A percentile compares a stretch with the other conserved stretches of the same genome.
phyloP scores from a whole-genome alignment of 2,113 vertebrate species.

The Cyanocitta stelleri region DNA sequence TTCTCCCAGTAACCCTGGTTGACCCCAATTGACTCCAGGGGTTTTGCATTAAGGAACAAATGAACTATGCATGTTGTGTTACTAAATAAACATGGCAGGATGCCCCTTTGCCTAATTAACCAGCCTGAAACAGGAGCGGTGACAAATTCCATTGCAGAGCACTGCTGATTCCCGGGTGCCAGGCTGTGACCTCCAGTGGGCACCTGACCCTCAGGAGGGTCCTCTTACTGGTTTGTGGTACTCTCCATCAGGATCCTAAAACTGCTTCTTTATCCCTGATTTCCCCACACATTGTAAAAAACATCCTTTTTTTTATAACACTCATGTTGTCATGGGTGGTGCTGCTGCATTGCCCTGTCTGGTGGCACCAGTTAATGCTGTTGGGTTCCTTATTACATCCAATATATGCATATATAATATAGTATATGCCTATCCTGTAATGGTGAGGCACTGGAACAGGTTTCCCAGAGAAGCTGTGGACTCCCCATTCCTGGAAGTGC shows the following conservation, averaged over 20 bases:
- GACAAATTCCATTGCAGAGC: background rate
- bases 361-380: background rate
- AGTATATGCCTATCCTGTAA: background rate
- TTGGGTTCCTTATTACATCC: background rate
- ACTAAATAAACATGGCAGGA: slow-evolving; percentile 13
- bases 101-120: slow-evolving; percentile 43
- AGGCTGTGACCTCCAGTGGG: background rate
- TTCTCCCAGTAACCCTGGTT: background rate
- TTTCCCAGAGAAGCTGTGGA: background rate
- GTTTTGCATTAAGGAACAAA: background rate
- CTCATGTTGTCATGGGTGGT: background rate
- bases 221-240: background rate
- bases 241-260: background rate
- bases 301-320: background rate
- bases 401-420: background rate
- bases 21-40: background rate
- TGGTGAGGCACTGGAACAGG: background rate
- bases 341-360: background rate
- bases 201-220: background rate
- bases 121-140: background rate
- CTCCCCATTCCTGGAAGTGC: background rate
- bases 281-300: background rate
- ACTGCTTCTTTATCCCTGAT: background rate
- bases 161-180: background rate
- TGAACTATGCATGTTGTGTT: slow-evolving; percentile 19